Percentiles rank a stretch among this genome's conserved stretches.
phyloP scores from a whole-genome alignment of 92 coral and sea anemone species.

The Bergia puertoricense region DNA sequence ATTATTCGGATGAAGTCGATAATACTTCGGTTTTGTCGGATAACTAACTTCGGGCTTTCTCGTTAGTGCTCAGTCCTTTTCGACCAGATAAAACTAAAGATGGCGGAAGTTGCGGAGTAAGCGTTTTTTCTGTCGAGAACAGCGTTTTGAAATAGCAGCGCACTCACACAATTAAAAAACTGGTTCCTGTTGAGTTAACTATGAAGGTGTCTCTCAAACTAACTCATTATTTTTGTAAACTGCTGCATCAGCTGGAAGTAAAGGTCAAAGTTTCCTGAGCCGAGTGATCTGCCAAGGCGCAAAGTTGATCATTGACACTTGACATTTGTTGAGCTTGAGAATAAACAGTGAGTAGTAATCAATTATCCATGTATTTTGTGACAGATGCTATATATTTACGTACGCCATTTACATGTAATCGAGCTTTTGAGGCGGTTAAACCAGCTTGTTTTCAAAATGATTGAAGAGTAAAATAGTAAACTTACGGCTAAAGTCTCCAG shows the following conservation, averaged over 20 bases:
- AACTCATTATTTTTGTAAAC: background rate
- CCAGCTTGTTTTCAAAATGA: background rate
- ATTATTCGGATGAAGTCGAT: background rate
- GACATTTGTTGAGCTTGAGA: background rate
- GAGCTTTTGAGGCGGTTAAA: background rate
- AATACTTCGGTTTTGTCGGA: constrained; percentile 11
- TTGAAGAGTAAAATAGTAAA: too few species aligned
- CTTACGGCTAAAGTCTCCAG: too few species aligned
- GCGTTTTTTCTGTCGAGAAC: background rate
- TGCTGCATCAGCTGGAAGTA: background rate
- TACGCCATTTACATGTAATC: background rate
- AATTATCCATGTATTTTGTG: too few species aligned
- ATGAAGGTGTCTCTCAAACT: background rate
- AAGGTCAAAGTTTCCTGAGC: background rate
- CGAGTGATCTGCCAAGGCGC: background rate
- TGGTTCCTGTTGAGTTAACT: background rate
- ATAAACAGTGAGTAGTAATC: background rate
- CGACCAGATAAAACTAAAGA: background rate
- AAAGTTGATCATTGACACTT: background rate
- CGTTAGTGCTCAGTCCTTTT: constrained; percentile 23
- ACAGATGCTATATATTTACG: background rate
- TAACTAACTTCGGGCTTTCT: background rate
- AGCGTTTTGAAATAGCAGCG: background rate
- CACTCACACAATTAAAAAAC: background rate
- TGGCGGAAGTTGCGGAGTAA: constrained; percentile 18